Evolutionary conservation across 2,888 invertebrate genomes (phyloP), one percentile per base, ranked within the genome.

Genomic region (Pherbina coryleti): DNA sequence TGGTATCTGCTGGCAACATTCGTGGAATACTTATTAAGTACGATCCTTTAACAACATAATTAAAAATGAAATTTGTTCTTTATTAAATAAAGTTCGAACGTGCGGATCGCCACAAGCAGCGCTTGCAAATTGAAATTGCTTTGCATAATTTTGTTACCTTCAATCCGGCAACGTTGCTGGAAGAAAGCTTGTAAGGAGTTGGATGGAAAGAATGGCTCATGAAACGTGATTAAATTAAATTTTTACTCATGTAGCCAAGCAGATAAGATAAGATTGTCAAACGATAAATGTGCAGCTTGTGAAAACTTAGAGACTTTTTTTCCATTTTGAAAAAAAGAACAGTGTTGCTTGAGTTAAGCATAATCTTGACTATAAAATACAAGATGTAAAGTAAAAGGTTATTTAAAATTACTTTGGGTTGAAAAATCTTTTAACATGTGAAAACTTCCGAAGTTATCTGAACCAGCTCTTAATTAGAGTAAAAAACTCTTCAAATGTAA

Each of bases 51-150:
- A 84, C 84, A 88, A 88, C 86, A 86, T 88, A 87, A 88, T 88
- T 87, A 88, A 88, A 87, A 88, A 86, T 85, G 86, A 87, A 87
- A 84, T 88, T 85, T 86, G 85, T 86, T 86, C 83, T 84, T 85
- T 83, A 85, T 85, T 86, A 78, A 79, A 72, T 76, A 77, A 75
- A 74, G 73, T 77, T 66, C 75, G 78, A 64, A 75, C 66, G 74
- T 69, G 77, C 64, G 34, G 25, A 14, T 37, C 57, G n/a, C 73
- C 11, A n/a, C 8, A 31, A 22, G 28, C 28, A 28, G 22, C 44
- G 44, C 25, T 60, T 44, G 73, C 60, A 60, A 62, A 73, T 62
- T 62, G 73, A 73, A 73, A 73, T 73, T 37, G n/a, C 60, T 73
- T 62, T 73, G 73, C 73, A 73, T 73, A 62, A 37, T 73, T 28